Base-by-base conservation (phyloP, 2,888 invertebrate genomes). In the Archips crataeganus region DNA sequence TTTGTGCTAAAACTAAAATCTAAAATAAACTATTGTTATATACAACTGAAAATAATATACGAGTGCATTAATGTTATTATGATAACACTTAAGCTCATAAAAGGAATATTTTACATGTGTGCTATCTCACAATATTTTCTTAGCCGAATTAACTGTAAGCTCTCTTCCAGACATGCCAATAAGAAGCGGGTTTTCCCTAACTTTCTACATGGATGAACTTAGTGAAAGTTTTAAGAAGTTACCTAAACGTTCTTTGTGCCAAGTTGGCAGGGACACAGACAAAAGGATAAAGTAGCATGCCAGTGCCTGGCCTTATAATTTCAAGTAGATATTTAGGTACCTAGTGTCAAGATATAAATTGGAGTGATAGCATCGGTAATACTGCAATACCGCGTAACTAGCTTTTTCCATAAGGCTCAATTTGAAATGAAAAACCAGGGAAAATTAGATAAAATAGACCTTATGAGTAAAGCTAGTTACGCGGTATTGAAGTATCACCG, bases 131-230 rank as follows among this genome's bases (percentile, higher is more conserved):
- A 39, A 45, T 54, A 57, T 10, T 32, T 57, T 32, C 10, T 32
- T 57, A 32, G 32, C 32, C 32, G 4, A 10, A 3, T 32, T 32
- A 39, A 6, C 4, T 1, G 39, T 6, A 5, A 3, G 57, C 23
- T 57, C 10, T 10, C 32, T 11, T 57, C 57, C 57, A 57, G 10
- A 36, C 49, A 57, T 64, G 68, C n/a, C 10, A 34, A 63, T 70
- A 65, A 73, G 63, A 71, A 57, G 49, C 10, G 63, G 34, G 45
- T 32, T 73, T 73, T 73, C 63, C 73, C 68, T 68, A 36, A 69
- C 68, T 69, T 69, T 73, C 68, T 68, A 63, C 63, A 59, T 49
- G 68, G 47, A 69, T 59, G n/a, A n/a, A 65, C 51, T 3, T 49
- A 73, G 73, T 68, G 68, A 73, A 73, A 73, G 73, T 63, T 5